Evolutionary conservation across 2,797 vertebrate genomes (phyloP), one percentile per base, ranked within the genome.

Genomic region (Aselliscus stoliczkanus): DNA sequence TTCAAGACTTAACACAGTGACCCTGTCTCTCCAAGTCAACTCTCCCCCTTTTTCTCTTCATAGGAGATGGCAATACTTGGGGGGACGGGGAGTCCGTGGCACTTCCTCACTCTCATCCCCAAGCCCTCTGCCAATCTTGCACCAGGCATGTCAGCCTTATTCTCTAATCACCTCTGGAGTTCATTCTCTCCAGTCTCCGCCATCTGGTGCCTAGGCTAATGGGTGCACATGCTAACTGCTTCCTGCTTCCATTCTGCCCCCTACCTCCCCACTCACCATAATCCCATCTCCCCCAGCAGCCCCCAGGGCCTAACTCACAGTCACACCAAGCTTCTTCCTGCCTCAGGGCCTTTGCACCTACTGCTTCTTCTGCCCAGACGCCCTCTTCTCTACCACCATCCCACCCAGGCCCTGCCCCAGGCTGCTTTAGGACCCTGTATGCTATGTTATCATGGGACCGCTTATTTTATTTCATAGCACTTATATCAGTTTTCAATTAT

Each of bases 181-280:
- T 11, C 77, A 20, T 7, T 18, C 27, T 69, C 52, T 52, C 25
- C 20, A 0, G 34, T 5, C 27, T 8, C 21, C 21, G 3, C 3
- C 62, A 21, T 1, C n/a, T n/a, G n/a, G n/a, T n/a, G n/a, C 44
- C 17, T 5, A n/a, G 12, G 13, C 12, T 5, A 4, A 29, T 0
- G 18, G 25, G n/a, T 25, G 54, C 3, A 10, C 70, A 44, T 4
- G 2, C 11, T n/a, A 4, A 29, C 6, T 0, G 0, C 44, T 72
- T 56, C 17, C 50, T 37, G 50, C 34, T 3, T 21, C 54, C 31
- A 0, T 25, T 17, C 34, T 17, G n/a, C 20, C 27, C 67, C 67
- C 11, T 5, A 6, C 39, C 79, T 29, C 18, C 79, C 10, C 58
- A n/a, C 58, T 56, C 23, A 7, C 25, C 50, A 7, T 12, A 3